phyloP scores from a whole-genome alignment of 1,140 invertebrate species.

The Caenorhabditis briggsae region DNA sequence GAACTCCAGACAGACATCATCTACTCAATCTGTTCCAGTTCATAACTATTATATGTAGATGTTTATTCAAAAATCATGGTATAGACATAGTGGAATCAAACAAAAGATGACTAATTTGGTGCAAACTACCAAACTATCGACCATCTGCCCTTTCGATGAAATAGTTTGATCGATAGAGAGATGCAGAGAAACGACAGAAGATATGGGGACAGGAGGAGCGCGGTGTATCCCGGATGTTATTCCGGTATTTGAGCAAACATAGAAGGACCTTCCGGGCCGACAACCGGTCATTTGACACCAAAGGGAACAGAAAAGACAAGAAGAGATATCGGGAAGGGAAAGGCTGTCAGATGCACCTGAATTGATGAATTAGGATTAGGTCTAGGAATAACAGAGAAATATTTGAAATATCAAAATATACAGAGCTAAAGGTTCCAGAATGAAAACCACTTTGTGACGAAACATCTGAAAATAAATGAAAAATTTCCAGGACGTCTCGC shows the following conservation, averaged over 20 bases:
- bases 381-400: background rate
- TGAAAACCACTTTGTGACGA: background rate
- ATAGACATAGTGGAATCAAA: constrained; percentile 29
- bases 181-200: background rate
- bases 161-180: background rate
- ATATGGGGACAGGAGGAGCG: constrained; percentile 30
- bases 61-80: constrained; percentile 53
- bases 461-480: background rate
- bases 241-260: constrained; percentile 52
- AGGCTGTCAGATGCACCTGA: constrained; percentile 5
- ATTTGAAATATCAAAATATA: constrained; percentile 26
- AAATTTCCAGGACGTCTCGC: constrained; percentile 74
- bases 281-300: constrained; percentile 36
- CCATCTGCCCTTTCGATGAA: constrained; percentile 18
- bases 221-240: constrained; percentile 28
- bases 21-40: background rate
- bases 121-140: constrained; percentile 45
- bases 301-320: background rate
- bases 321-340: background rate
- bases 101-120: constrained; percentile 55
- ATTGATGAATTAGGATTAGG: background rate
- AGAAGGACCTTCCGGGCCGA: constrained; percentile 46
- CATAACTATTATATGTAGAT: constrained; percentile 40
- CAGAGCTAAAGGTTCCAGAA: background rate
- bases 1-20: background rate